Percentiles rank a stretch among this genome's conserved stretches.
phyloP scores from a whole-genome alignment of 2,797 vertebrate species.

The Lithobates sylvaticus region DNA sequence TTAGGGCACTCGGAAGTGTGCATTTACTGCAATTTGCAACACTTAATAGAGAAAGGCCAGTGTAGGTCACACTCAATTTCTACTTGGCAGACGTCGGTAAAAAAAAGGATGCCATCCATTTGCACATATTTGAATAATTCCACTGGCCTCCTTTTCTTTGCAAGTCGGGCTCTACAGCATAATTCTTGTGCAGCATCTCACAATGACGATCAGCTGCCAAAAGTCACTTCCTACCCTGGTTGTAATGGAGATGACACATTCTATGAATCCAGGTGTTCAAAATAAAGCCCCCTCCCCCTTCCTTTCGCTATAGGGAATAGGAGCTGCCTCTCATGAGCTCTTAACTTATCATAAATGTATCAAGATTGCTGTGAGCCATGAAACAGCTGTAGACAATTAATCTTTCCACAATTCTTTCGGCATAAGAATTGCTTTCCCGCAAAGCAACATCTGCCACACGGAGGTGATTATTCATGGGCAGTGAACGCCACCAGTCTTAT shows the following conservation, averaged over 20 bases:
- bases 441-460: constrained; percentile 93
- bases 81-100: constrained; percentile 87
- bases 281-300: constrained; percentile 84
- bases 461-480: constrained; percentile 95
- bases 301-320: constrained; percentile 84
- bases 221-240: constrained; percentile 80
- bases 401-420: constrained; percentile 97
- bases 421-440: constrained; percentile 95
- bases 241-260: constrained; percentile 91
- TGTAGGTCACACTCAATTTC: constrained; percentile 98
- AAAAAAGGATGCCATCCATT: constrained; percentile 99
- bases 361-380: constrained; percentile 99
- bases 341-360: constrained; percentile 99
- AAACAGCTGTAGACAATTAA: constrained; percentile 99
- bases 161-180: constrained; percentile 69
- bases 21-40: constrained; percentile 95
- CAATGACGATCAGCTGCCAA: constrained; percentile 83
- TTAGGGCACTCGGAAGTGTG: constrained; percentile 86
- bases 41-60: constrained; percentile 98
- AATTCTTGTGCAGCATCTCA: constrained; percentile 80
- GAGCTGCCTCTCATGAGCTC: constrained; percentile 90
- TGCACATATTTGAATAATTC: constrained; percentile 99
- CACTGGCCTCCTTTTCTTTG: constrained; percentile 80
- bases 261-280: constrained; percentile 96
- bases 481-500: constrained; percentile 87